A percentile compares a stretch with the other conserved stretches of the same genome.
Conservation (phyloP, 2,888 invertebrate genomes). For the Torymus auratus region DNA sequence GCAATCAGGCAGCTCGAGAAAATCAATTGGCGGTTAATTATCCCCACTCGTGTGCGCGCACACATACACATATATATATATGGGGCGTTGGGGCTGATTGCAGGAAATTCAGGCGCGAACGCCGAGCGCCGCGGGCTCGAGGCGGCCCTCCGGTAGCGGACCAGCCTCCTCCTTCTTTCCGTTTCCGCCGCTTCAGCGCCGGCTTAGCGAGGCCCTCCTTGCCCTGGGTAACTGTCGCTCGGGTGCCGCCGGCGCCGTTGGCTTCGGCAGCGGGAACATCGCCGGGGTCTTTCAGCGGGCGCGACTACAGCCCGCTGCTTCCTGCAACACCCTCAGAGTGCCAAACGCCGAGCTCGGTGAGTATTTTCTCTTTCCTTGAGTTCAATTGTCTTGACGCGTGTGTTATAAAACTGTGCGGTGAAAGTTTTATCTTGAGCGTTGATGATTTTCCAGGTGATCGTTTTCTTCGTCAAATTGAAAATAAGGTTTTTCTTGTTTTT, state of each 20-base stretch:
- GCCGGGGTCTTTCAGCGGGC: constrained; percentile 72
- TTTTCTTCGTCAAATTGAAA: no score
- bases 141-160: constrained; percentile 83
- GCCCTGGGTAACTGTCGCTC: constrained; percentile 74
- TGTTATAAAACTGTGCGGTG: no score
- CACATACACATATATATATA: no score
- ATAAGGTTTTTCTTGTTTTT: no score
- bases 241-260: constrained; percentile 56
- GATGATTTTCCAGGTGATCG: no score
- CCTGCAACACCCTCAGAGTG: constrained; percentile 84
- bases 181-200: constrained; percentile 78
- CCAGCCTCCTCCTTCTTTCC: constrained; percentile 74
- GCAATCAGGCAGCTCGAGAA: neutral
- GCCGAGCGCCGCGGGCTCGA: constrained; percentile 86
- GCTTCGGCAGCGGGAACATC: constrained; percentile 70
- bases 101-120: constrained; percentile 88
- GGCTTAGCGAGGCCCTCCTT: constrained; percentile 80
- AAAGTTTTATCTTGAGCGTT: no score
- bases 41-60: constrained; percentile 2
- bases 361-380: constrained; percentile 21
- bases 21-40: constrained; percentile 52
- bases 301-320: constrained; percentile 81
- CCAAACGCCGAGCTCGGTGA: constrained; percentile 77
- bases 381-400: no score
- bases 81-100: neutral